Evolutionary conservation across 2,888 invertebrate species (phyloP).

Genomic region (Mechanitis messenoides): DNA sequence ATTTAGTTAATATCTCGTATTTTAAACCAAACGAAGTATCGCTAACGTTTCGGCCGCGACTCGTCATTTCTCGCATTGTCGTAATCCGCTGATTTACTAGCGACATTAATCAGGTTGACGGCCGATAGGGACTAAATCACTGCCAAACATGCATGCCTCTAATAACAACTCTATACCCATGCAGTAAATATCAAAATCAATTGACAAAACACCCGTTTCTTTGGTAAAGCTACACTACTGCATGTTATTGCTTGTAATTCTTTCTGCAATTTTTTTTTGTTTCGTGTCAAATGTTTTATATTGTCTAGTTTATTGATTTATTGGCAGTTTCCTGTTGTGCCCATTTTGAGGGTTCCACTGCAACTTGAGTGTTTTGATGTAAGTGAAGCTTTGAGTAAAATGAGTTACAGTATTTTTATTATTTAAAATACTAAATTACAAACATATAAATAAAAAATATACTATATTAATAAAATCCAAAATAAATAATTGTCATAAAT

Average conservation of each 20-base stretch:
- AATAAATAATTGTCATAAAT: too few relatives aligned
- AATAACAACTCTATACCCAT: slow-evolving; percentile 42
- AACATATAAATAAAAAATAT: too few relatives aligned
- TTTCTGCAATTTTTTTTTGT: slow-evolving; percentile 67
- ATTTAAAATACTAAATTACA: not conserved
- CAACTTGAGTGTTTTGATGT: slow-evolving; percentile 50
- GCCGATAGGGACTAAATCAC: slow-evolving; percentile 76
- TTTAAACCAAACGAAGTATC: slow-evolving; percentile 44
- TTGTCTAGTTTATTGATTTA: slow-evolving; percentile 70
- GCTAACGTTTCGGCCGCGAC: slow-evolving; percentile 70
- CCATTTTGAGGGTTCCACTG: slow-evolving; percentile 58
- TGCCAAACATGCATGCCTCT: slow-evolving; percentile 51
- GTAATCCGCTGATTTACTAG: slow-evolving; percentile 77
- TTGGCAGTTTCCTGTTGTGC: slow-evolving; percentile 60
- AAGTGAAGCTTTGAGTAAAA: too few relatives aligned
- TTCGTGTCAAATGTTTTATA: slow-evolving; percentile 56
- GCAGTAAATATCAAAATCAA: slow-evolving; percentile 41
- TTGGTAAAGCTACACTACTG: slow-evolving; percentile 63
- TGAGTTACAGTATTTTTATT: slow-evolving; percentile 8
- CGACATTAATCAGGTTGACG: slow-evolving; percentile 76
- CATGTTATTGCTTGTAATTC: slow-evolving; percentile 75
- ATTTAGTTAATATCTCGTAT: slow-evolving; percentile 12
- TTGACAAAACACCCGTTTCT: slow-evolving; percentile 31
- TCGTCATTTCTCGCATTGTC: slow-evolving; percentile 77
- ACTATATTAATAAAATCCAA: too few relatives aligned